Evolutionary conservation across 2,797 vertebrate species (phyloP), one percentile per base, ranked within the genome.

Genomic region (Falco concolor): DNA sequence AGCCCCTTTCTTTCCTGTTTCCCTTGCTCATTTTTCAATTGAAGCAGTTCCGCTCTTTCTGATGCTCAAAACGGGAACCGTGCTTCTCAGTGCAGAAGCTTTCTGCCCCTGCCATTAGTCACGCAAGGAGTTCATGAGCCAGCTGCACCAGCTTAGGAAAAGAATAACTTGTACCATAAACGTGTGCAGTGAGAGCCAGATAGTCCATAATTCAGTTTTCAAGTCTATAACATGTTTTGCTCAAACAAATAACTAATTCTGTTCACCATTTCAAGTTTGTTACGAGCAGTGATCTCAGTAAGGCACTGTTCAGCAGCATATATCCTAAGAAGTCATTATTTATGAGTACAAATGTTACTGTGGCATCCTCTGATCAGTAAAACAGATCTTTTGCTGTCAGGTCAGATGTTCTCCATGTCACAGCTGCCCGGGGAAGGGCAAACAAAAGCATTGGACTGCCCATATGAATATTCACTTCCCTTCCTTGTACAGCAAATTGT

Each of bases 241-340:
- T 92, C 59, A 90, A 92, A 57, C 59, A 69, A 68, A 42, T 76
- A 87, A 89, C 83, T 83, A 87, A 77, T 93, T 92, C n/a, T 54
- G 36, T 68, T 93, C 54, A 79, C 23, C 14, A 13, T 76, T 65
- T 82, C 67, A 56, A 63, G 59, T 90, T 90, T 93, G n/a, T 92
- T 90, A 38, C 28, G 77, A 93, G 16, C 34, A 60, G 36, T 63
- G 70, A 25, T 89, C 28, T 92, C 56, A 53, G 52, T 34, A 45
- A 94, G 44, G 18, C 42, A 17, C 59, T 59, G n/a, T 49, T 79
- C 24, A 90, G 76, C 42, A 72, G 13, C 80, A 38, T 72, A 75
- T 89, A 81, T 72, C 17, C 42, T 50, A 72, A 21, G 49, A 81
- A 44, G 18, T 73, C 57, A 23, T 61, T 84, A 68, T 84, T 90